A percentile compares a stretch with the other conserved stretches of the same genome.
Evolutionary conservation across 2,797 vertebrate species (phyloP).

Genomic region (Loris lydekkerianus): DNA sequence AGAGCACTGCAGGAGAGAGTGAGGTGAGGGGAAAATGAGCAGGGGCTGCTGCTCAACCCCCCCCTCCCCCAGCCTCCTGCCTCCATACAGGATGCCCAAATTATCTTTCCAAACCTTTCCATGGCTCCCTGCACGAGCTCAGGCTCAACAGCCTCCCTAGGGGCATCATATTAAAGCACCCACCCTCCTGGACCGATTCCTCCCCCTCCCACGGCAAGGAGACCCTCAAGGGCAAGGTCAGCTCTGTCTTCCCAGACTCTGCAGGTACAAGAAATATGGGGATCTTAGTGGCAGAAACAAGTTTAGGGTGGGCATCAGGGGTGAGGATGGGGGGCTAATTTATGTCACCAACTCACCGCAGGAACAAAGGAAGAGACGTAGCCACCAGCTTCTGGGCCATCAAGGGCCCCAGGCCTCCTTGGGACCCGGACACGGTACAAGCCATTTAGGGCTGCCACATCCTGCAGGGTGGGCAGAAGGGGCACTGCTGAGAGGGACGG

Average conservation of each 20-base stretch:
- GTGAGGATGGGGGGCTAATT: rapidly evolving
- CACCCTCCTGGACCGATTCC: no score
- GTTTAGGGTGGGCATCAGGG: rapidly evolving
- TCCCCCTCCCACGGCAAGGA: not conserved
- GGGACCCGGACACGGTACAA: constrained; percentile 94
- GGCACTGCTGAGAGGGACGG: not conserved
- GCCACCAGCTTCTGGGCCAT: constrained; percentile 88
- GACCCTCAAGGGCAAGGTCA: not conserved
- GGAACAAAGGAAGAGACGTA: constrained; percentile 94
- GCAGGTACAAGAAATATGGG: no score
- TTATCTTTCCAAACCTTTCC: not conserved
- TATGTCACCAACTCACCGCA: constrained; percentile 90
- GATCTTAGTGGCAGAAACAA: rapidly evolving
- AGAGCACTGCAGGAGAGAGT: constrained; percentile 90
- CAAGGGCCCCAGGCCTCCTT: constrained; percentile 88
- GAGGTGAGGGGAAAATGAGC: not conserved
- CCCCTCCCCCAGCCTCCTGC: not conserved
- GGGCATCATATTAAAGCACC: no score
- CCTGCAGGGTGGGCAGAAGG: constrained; percentile 85
- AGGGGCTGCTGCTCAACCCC: not conserved
- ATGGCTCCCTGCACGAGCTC: not conserved
- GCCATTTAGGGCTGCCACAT: constrained; percentile 93
- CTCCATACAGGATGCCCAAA: not conserved
- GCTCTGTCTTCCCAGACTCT: not conserved
- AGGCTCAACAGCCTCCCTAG: not conserved